Evolutionary conservation across 2,113 vertebrate genomes (phyloP).

Genomic region (Sylvietta virens): DNA sequence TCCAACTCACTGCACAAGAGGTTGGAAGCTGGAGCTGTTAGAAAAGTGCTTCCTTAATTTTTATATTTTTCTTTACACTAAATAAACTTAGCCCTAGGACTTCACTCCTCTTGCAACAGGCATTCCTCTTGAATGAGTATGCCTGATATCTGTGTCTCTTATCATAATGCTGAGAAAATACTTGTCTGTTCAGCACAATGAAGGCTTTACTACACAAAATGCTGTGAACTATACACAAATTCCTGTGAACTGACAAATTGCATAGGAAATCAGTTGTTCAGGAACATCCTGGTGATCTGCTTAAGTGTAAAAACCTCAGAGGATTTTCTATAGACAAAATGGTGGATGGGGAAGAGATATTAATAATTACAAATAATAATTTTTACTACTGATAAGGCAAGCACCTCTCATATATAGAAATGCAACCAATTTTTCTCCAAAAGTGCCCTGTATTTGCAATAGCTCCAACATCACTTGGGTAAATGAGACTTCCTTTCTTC

Average conservation of each 20-base stretch:
- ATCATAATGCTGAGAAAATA: not conserved
- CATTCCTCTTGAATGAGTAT: conserved; percentile 20
- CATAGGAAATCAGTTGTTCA: not conserved
- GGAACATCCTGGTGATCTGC: not conserved
- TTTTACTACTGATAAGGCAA: not conserved
- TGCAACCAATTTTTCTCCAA: not conserved
- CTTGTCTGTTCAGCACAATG: not conserved
- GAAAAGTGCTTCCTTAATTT: conserved; percentile 19
- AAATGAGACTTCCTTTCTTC: not conserved
- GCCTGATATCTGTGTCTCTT: conserved; percentile 7
- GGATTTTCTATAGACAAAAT: not conserved
- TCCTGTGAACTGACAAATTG: not conserved
- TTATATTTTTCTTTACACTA: conserved; percentile 36
- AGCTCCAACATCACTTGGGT: not conserved
- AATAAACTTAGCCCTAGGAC: not conserved
- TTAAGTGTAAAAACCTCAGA: not conserved
- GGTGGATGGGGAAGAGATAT: not conserved
- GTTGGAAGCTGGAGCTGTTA: conserved; percentile 34
- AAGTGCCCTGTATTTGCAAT: not conserved
- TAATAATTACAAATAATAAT: not conserved
- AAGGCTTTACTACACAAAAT: not conserved
- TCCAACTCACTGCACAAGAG: conserved; percentile 52
- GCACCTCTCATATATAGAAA: not conserved
- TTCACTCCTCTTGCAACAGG: not conserved
- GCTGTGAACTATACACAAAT: not conserved